Conservation (phyloP, 2,113 vertebrate genomes). For the Leptosomus discolor region DNA sequence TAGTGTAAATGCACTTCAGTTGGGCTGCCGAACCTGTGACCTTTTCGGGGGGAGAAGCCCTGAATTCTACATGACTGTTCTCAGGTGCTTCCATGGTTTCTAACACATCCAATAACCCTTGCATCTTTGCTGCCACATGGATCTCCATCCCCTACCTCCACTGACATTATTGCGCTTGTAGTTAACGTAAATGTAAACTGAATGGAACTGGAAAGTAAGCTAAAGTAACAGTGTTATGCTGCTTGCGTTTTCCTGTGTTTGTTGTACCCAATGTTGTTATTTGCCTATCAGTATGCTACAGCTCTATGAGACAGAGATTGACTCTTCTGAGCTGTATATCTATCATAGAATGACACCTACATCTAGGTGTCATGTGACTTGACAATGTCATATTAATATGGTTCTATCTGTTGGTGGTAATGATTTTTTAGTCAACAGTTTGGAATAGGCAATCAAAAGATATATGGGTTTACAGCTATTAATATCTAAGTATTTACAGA, state of each 20-base stretch:
- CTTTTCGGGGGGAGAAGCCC: too few relatives aligned
- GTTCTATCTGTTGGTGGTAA: background rate
- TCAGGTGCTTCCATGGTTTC: too few relatives aligned
- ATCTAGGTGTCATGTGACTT: background rate
- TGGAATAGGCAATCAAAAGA: background rate
- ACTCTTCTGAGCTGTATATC: background rate
- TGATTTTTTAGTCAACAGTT: background rate
- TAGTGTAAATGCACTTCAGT: too few relatives aligned
- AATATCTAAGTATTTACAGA: background rate
- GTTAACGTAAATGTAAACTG: background rate
- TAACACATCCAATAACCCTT: too few relatives aligned
- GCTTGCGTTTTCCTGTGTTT: background rate
- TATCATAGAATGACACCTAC: accelerated
- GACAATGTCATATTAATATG: background rate
- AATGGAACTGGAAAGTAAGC: background rate
- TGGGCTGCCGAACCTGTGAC: too few relatives aligned
- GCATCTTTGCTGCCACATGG: too few relatives aligned
- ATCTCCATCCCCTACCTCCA: too few relatives aligned
- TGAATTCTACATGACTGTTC: too few relatives aligned
- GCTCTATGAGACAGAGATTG: background rate
- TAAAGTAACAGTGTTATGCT: background rate
- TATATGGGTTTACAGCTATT: background rate
- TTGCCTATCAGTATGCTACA: background rate
- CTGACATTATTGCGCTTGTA: background rate
- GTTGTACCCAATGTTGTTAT: background rate